Percentiles rank a stretch among this genome's conserved stretches.
phyloP scores from a whole-genome alignment of 2,797 vertebrate genomes.

The Prionace glauca region DNA sequence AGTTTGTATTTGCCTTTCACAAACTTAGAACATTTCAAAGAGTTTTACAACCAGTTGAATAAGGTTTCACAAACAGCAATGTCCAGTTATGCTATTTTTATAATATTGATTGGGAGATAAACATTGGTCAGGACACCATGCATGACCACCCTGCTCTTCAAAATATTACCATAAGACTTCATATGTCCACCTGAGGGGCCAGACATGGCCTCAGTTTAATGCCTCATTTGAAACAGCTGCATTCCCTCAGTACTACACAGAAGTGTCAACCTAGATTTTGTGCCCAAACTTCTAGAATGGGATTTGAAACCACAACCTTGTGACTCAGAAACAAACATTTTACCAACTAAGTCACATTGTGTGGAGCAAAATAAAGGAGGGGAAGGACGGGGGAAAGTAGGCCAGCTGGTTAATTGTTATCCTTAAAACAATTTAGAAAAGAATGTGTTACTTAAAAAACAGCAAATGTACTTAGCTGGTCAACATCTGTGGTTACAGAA shows the following conservation, averaged over 20 bases:
- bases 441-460: not conserved
- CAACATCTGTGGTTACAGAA: too few species aligned
- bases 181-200: not conserved
- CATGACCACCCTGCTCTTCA: too few species aligned
- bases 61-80: not conserved
- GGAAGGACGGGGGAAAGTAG: not conserved
- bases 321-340: not conserved
- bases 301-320: not conserved
- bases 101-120: not conserved
- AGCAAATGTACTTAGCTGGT: too few species aligned
- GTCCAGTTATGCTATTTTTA: too few species aligned
- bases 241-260: not conserved
- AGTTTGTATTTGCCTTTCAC: not conserved
- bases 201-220: not conserved
- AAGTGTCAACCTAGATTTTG: not conserved
- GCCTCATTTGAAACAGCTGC: not conserved
- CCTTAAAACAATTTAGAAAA: not conserved
- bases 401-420: not conserved
- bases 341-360: not conserved
- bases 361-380: not conserved
- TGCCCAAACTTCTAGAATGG: not conserved
- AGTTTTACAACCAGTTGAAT: not conserved
- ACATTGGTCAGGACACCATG: not conserved
- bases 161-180: not conserved
- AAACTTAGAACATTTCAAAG: not conserved